Percentiles rank a stretch among this genome's conserved stretches.
phyloP scores from a whole-genome alignment of 2,888 invertebrate species.

The Sipunculus nudus region DNA sequence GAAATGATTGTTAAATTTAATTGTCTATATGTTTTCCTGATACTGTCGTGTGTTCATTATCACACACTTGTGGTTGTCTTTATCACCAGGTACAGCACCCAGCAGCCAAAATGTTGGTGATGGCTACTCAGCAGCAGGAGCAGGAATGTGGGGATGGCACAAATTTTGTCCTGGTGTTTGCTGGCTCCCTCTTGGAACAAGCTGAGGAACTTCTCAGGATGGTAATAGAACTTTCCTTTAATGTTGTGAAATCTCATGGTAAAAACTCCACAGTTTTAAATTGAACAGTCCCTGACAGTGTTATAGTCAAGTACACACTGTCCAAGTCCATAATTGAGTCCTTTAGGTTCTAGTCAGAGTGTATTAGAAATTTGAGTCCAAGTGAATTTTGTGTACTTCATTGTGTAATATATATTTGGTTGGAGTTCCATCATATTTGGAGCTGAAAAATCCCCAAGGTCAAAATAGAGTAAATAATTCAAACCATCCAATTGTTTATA shows the following conservation, averaged over 20 bases:
- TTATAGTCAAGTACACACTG: too few relatives aligned
- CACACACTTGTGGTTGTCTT: background rate
- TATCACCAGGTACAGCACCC: constrained; percentile 86
- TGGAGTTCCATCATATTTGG: too few relatives aligned
- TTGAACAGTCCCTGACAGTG: background rate
- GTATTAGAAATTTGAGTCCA: too few relatives aligned
- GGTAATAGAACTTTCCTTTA: constrained; percentile 67
- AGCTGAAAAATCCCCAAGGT: too few relatives aligned
- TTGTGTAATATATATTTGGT: too few relatives aligned
- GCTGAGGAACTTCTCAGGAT: constrained; percentile 92
- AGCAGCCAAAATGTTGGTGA: constrained; percentile 94
- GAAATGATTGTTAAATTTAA: too few relatives aligned
- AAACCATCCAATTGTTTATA: too few relatives aligned
- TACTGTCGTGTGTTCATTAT: background rate
- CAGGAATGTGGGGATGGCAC: constrained; percentile 98
- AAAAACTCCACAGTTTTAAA: background rate
- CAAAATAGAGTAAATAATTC: too few relatives aligned
- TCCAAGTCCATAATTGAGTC: too few relatives aligned
- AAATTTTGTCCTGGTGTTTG: constrained; percentile 95
- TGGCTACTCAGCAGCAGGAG: constrained; percentile 98
- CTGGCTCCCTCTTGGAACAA: constrained; percentile 89
- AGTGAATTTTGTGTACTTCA: too few relatives aligned
- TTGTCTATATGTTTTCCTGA: too few relatives aligned
- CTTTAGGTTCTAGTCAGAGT: too few relatives aligned
- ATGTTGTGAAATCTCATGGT: background rate